Evolutionary conservation across 2,113 vertebrate species (phyloP), one percentile per base, ranked within the genome.

Genomic region (Gambusia affinis): DNA sequence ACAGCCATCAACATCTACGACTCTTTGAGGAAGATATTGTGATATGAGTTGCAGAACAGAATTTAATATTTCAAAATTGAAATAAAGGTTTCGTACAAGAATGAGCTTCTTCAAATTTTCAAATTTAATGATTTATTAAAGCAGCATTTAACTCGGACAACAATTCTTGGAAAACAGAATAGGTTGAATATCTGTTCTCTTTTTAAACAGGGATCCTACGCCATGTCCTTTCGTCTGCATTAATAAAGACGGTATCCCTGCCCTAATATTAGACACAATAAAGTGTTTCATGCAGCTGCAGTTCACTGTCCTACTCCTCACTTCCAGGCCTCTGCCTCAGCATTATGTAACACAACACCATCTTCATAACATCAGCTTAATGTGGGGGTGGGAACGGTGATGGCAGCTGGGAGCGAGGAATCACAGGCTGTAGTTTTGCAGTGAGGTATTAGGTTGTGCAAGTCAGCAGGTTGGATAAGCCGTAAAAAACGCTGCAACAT

Each of bases 331-430:
- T 75, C 39, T n/a, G 8, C 27, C 14, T 65, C 76, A 31, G 33
- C 15, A 42, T 91, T 90, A 87, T 70, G 51, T 76, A 90, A 92
- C 64, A 71, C 30, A 54, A 79, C 57, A 72, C 60, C 63, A 66
- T 79, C 69, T 37, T 82, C 78, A 77, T 75, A 81, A 79, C 69
- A 82, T 82, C 11, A 72, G 65, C 24, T 75, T 65, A 83, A 72
- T 79, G 70, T 72, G 65, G 79, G 78, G 77, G 81, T 70, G 63
- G 84, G 69, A 67, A 29, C 2, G 30, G 73, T 37, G 71, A 76
- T 39, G 70, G 47, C 64, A 71, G 74, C 64, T 60, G 42, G 51
- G 35, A 71, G 70, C 24, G 17, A 76, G 14, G 35, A 12, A 24
- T 39, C 35, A 19, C 65, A 79, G 64, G 69, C 28, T 79, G 65